Evolutionary conservation across 2,888 invertebrate genomes (phyloP).

Genomic region (Parnassius smintheus): DNA sequence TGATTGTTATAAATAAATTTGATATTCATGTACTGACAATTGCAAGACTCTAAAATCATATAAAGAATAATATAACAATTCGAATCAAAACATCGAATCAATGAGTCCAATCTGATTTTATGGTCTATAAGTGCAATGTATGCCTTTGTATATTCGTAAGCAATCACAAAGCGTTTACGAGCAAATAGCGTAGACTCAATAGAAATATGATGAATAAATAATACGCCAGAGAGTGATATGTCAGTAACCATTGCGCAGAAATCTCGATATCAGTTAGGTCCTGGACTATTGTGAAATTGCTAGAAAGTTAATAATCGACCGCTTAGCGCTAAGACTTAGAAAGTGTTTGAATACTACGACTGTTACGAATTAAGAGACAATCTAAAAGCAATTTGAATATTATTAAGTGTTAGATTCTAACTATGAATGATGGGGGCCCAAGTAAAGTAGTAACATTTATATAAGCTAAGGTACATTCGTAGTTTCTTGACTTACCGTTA

Average conservation of each 20-base stretch:
- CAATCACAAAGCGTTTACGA: conserved; percentile 26
- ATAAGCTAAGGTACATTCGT: neutral
- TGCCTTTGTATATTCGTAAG: conserved; percentile 2
- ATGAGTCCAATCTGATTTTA: conserved; percentile 12
- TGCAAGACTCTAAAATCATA: no score
- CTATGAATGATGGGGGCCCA: conserved; percentile 1
- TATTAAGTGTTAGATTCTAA: conserved; percentile 15
- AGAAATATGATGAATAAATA: conserved; percentile 28
- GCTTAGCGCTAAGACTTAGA: conserved; percentile 38
- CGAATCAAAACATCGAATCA: conserved; percentile 2
- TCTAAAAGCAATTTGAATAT: conserved; percentile 30
- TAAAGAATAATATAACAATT: neutral
- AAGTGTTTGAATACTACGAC: conserved; percentile 41
- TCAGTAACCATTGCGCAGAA: conserved; percentile 7
- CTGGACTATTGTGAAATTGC: conserved; percentile 30
- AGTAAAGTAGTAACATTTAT: conserved; percentile 10
- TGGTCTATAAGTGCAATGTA: conserved; percentile 9
- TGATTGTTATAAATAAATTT: no score
- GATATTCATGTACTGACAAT: no score
- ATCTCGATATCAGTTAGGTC: conserved; percentile 11
- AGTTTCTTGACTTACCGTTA: no score
- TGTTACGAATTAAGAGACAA: conserved; percentile 35
- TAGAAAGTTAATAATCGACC: conserved; percentile 51
- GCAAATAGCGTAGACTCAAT: conserved; percentile 19
- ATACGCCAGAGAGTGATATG: conserved; percentile 18